Conservation (phyloP, 2,888 invertebrate species). For the Pinctada fucata region DNA sequence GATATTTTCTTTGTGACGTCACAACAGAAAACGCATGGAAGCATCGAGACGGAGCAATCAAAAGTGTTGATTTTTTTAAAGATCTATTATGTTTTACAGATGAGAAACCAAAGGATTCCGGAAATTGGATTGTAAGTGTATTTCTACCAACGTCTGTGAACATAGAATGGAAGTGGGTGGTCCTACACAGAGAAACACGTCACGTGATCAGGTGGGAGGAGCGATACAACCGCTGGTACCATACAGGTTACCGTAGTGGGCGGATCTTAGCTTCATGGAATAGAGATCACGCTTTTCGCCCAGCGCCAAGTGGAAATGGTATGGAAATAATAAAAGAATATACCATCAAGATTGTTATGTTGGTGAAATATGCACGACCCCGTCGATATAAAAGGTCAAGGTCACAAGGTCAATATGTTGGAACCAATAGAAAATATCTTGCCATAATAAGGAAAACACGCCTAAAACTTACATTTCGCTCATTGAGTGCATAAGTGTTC, state of each 20-base stretch:
- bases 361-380: no score
- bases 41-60: no score
- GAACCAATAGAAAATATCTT: no score
- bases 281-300: not conserved
- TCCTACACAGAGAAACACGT: not conserved
- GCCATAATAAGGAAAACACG: no score
- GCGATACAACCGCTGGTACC: not conserved
- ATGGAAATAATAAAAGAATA: not conserved
- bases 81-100: not conserved
- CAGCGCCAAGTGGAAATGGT: not conserved
- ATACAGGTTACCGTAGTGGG: not conserved
- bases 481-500: no score
- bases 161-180: not conserved
- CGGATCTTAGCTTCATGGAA: not conserved
- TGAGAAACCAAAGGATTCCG: not conserved
- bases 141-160: not conserved
- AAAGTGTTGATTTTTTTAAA: no score
- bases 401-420: no score
- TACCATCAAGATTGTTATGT: no score
- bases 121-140: not conserved
- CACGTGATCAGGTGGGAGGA: not conserved
- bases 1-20: no score
- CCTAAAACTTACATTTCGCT: no score
- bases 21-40: no score
- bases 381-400: no score